These are phyloP conservation scores for Gastrophysa polygoni DNA, from an alignment of 2,888 invertebrate genomes.

Conservation along the genomic window DNA sequence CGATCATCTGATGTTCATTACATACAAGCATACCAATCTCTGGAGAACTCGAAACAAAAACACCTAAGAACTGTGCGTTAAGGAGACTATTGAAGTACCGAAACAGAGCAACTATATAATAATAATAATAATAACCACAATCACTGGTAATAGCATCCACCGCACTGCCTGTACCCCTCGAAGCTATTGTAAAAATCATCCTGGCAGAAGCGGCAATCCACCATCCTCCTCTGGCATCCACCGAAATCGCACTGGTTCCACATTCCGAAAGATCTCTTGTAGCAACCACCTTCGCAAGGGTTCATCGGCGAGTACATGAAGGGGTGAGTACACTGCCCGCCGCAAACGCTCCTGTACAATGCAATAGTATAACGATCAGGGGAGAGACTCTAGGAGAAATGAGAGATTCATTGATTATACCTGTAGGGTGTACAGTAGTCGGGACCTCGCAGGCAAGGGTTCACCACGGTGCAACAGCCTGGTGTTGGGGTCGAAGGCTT, in stretches of 20 bases:
- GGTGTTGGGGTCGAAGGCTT: not conserved
- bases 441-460: conserved; percentile 2
- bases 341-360: conserved; percentile 5
- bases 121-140: not conserved
- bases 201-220: conserved; percentile 33
- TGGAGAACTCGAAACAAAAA: too few relatives aligned
- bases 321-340: not conserved
- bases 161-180: conserved; percentile 30
- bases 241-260: conserved; percentile 17
- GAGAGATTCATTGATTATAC: too few relatives aligned
- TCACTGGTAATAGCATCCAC: conserved; percentile 33
- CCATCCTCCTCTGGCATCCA: conserved; percentile 9
- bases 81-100: too few relatives aligned
- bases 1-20: too few relatives aligned
- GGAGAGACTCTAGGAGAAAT: too few relatives aligned
- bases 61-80: too few relatives aligned
- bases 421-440: not conserved
- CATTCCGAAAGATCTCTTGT: conserved; percentile 21
- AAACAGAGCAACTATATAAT: too few relatives aligned
- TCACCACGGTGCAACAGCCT: conserved; percentile 11
- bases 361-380: too few relatives aligned
- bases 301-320: conserved; percentile 24
- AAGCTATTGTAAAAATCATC: conserved; percentile 33
- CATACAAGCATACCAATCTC: too few relatives aligned
- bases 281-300: conserved; percentile 32